Evolutionary conservation across 2,113 vertebrate genomes (phyloP).

Genomic region (Cinclus mexicanus): DNA sequence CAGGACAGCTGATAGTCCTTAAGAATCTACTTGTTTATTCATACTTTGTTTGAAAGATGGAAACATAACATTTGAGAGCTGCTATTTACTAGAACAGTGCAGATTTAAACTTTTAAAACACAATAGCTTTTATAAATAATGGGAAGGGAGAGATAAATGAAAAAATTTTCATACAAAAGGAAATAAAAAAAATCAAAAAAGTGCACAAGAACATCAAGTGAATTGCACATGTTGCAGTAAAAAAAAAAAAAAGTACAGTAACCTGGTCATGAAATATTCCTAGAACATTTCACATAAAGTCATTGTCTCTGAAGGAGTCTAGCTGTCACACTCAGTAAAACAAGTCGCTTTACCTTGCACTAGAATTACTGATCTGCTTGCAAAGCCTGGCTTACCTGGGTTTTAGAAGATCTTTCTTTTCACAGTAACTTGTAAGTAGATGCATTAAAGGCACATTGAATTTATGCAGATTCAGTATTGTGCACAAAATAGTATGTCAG

Average conservation of each 20-base stretch:
- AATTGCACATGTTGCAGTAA: slow-evolving; percentile 56
- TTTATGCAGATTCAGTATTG: not conserved
- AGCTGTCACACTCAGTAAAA: not conserved
- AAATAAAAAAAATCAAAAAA: slow-evolving; percentile 43
- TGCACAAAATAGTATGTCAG: not conserved
- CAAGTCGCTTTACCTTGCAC: not conserved
- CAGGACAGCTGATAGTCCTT: not conserved
- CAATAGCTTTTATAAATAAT: slow-evolving; percentile 59
- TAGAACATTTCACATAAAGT: slow-evolving; percentile 20
- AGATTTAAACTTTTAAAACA: slow-evolving; percentile 16
- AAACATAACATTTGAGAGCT: not conserved
- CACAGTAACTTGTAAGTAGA: not conserved
- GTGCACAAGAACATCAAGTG: slow-evolving; percentile 61
- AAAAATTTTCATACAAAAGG: slow-evolving; percentile 64
- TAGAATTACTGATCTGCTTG: slow-evolving; percentile 14
- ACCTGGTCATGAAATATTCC: slow-evolving; percentile 28
- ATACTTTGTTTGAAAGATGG: not conserved
- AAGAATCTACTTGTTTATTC: slow-evolving; percentile 47
- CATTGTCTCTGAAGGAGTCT: not conserved
- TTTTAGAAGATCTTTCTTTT: not conserved
- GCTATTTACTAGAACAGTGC: slow-evolving; percentile 34
- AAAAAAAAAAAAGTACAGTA: slow-evolving; percentile 47
- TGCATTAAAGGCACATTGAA: not conserved
- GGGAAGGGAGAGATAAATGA: slow-evolving; percentile 18
- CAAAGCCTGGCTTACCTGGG: not conserved